A percentile compares a stretch with the other conserved stretches of the same genome.
Evolutionary conservation across 2,888 invertebrate species (phyloP).

Genomic region (Podotricha telesiphe): DNA sequence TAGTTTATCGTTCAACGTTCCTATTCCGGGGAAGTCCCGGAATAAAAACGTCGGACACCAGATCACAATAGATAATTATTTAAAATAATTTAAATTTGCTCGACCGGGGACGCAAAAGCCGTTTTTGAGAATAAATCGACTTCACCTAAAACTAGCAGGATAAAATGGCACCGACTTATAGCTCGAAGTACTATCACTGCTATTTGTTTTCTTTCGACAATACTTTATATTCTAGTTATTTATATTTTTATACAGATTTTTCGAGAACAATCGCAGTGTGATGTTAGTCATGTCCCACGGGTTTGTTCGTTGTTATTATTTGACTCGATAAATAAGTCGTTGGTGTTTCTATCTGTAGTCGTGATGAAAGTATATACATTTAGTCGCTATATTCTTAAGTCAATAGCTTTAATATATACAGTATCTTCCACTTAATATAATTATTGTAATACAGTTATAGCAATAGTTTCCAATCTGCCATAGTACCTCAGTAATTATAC

Average conservation of each 20-base stretch:
- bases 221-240: constrained; percentile 47
- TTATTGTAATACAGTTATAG: constrained; percentile 70
- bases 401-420: constrained; percentile 82
- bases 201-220: constrained; percentile 45
- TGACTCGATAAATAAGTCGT: constrained; percentile 48
- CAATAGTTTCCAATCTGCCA: constrained; percentile 79
- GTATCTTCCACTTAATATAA: constrained; percentile 75
- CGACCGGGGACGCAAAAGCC: constrained; percentile 62
- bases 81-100: constrained; percentile 72
- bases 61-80: constrained; percentile 78
- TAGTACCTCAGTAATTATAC: constrained; percentile 78
- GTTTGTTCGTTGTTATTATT: constrained; percentile 47
- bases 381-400: constrained; percentile 73
- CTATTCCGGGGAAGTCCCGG: constrained; percentile 43
- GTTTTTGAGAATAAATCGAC: constrained; percentile 70
- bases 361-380: constrained; percentile 47
- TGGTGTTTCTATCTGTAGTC: constrained; percentile 53
- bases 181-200: constrained; percentile 42
- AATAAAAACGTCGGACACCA: constrained; percentile 54
- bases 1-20: constrained; percentile 64
- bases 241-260: constrained; percentile 44
- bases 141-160: constrained; percentile 50
- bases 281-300: constrained; percentile 31
- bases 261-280: constrained; percentile 39
- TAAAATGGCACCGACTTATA: constrained; percentile 49